A percentile compares a stretch with the other conserved stretches of the same genome.
Evolutionary conservation across 2,113 vertebrate genomes (phyloP).

Genomic region (Ciconia boyciana): DNA sequence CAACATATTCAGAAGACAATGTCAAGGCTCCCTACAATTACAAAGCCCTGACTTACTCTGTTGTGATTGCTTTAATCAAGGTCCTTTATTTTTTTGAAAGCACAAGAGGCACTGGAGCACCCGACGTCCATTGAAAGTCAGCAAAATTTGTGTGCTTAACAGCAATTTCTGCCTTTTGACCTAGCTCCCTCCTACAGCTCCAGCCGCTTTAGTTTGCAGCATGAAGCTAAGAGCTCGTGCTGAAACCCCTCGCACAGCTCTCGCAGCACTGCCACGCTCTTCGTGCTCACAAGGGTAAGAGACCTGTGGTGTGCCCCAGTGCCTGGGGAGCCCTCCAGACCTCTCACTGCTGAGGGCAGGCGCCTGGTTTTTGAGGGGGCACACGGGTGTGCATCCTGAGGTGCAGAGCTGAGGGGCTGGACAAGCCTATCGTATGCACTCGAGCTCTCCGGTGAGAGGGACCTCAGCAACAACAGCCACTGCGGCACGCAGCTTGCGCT

Average conservation of each 20-base stretch:
- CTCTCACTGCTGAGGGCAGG: background rate
- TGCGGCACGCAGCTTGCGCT: background rate
- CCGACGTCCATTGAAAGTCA: background rate
- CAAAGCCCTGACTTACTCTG: background rate
- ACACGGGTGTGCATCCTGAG: rapidly evolving
- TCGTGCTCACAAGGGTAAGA: too few relatives aligned
- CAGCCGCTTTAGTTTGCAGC: background rate
- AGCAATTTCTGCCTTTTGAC: background rate
- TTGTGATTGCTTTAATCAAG: background rate
- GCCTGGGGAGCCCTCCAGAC: background rate
- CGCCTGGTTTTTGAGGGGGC: too few relatives aligned
- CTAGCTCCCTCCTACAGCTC: too few relatives aligned
- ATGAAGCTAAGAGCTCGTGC: rapidly evolving
- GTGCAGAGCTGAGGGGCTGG: background rate
- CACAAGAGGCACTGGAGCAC: background rate
- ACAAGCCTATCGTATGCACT: background rate
- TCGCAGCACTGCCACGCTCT: too few relatives aligned
- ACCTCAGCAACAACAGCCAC: background rate
- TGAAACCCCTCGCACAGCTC: background rate
- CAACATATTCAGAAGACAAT: background rate
- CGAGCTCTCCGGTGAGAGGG: background rate
- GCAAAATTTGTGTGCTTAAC: background rate
- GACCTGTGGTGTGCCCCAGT: background rate
- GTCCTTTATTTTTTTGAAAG: background rate
- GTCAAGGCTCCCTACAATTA: background rate